Base-by-base conservation (phyloP, 2,888 invertebrate genomes). In the Anoplius nigerrimus region DNA sequence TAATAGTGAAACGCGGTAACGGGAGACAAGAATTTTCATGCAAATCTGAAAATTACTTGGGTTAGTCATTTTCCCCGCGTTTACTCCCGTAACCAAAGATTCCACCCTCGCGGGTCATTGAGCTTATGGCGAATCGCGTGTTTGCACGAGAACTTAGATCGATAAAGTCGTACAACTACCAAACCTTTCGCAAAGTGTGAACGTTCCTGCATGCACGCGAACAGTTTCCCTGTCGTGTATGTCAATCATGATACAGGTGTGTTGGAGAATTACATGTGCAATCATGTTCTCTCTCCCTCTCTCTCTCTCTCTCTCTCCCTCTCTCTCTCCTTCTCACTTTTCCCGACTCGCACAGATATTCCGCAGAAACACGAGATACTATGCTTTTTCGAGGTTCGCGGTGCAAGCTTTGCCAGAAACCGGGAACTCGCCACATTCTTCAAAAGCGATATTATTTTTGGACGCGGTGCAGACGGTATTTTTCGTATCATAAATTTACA, bases 91-190 rank as follows among this genome's bases (percentile, higher is more conserved):
- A 56, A 48, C 45, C 68, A 69, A 73, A 68, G 71, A 73, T 75
- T 76, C 77, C 79, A 73, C 78, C 56, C 69, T 15, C 66, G 59
- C 75, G 76, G 82, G 81, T 83, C 83, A 80, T 82, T 82, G 82
- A 72, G 80, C 82, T 82, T 72, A 71, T 76, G 78, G 67, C 66
- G 80, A 69, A 79, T 82, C 80, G 81, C 82, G 81, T 82, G 82
- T 74, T 75, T 69, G 71, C 56, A 59, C 52, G 56, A 46, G 52
- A 51, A 34, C 62, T 62, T 69, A 74, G 69, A 78, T 79, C 78
- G 74, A 79, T 78, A 69, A 61, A 55, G 51, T 57, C 45, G 42
- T 63, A 20, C 48, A 13, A 34, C 6, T 13, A 34, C 34, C 34
- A 11, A 34, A 34, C 34, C 11, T 1, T 18, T 16, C 22, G 27